Percentiles rank a stretch among this genome's conserved stretches.
Conservation (phyloP, 2,888 invertebrate species). For the Lobophora halterata region DNA sequence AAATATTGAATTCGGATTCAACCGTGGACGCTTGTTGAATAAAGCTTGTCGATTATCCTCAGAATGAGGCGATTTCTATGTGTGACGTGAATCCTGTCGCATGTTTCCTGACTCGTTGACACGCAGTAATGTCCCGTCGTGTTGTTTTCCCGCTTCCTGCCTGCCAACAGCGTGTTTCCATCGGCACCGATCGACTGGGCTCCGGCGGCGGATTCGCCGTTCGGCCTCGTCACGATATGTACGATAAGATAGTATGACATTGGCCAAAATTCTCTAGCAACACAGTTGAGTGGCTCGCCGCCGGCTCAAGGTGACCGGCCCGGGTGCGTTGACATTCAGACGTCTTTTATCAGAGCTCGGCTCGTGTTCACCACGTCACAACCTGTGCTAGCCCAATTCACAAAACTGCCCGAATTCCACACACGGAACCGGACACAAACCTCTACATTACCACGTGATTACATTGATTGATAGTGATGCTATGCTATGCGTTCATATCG, state of each 20-base stretch:
- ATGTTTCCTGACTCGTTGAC: constrained; percentile 24
- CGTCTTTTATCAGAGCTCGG: constrained; percentile 61
- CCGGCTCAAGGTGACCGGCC: constrained; percentile 68
- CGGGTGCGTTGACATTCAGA: constrained; percentile 75
- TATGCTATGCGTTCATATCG: too few species aligned
- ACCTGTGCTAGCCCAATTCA: constrained; percentile 39
- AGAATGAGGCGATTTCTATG: constrained; percentile 32
- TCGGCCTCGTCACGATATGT: constrained; percentile 34
- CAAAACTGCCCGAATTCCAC: constrained; percentile 16
- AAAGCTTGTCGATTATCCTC: constrained; percentile 24
- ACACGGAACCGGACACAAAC: too few species aligned
- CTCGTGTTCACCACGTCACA: constrained; percentile 48
- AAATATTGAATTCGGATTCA: constrained; percentile 25
- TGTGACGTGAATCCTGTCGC: constrained; percentile 10
- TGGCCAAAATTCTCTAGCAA: constrained; percentile 59
- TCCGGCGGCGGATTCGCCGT: constrained; percentile 28
- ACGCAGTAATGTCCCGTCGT: constrained; percentile 26
- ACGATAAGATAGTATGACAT: constrained; percentile 57
- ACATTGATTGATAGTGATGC: too few species aligned
- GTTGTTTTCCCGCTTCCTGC: constrained; percentile 23
- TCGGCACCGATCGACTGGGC: constrained; percentile 19
- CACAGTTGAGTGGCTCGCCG: constrained; percentile 48
- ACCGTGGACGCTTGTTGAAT: constrained; percentile 23
- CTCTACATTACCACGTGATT: too few species aligned
- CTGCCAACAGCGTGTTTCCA: constrained; percentile 22